phyloP scores from a whole-genome alignment of 2,113 vertebrate genomes.

The Narcine bancroftii region DNA sequence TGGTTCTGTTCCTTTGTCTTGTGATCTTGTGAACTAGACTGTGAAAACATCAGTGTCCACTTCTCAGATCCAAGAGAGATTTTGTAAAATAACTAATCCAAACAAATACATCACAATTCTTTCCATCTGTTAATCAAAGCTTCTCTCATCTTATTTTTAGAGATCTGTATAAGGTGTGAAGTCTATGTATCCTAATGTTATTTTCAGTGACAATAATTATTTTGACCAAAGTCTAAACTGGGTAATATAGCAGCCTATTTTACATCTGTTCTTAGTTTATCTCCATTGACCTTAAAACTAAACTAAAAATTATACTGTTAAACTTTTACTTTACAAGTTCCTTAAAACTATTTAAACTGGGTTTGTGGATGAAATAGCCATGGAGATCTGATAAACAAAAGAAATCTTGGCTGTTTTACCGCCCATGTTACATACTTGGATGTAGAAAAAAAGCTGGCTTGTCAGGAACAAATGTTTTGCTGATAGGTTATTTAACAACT shows the following conservation, averaged over 20 bases:
- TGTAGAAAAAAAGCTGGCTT: conserved; percentile 6
- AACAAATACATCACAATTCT: background rate
- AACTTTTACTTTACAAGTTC: background rate
- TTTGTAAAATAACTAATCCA: background rate
- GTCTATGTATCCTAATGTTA: too few species aligned
- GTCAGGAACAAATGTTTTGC: background rate
- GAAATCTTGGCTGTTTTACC: background rate
- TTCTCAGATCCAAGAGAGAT: too few species aligned
- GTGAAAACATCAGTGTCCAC: too few species aligned
- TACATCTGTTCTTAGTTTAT: background rate
- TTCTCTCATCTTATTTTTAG: too few species aligned
- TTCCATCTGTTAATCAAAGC: background rate
- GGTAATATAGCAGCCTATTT: background rate
- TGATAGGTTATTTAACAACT: background rate
- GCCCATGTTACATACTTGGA: background rate
- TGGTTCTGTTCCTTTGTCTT: too few species aligned
- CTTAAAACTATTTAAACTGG: background rate
- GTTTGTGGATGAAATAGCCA: background rate
- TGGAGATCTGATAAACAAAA: background rate
- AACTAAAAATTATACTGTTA: background rate
- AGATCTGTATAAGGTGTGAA: too few species aligned
- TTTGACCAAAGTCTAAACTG: background rate
- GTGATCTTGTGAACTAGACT: too few species aligned
- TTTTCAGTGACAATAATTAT: too few species aligned
- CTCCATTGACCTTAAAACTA: background rate